These are phyloP conservation scores for Poecilus cupreus DNA, from an alignment of 2,888 invertebrate species.

Conservation along the genomic window DNA sequence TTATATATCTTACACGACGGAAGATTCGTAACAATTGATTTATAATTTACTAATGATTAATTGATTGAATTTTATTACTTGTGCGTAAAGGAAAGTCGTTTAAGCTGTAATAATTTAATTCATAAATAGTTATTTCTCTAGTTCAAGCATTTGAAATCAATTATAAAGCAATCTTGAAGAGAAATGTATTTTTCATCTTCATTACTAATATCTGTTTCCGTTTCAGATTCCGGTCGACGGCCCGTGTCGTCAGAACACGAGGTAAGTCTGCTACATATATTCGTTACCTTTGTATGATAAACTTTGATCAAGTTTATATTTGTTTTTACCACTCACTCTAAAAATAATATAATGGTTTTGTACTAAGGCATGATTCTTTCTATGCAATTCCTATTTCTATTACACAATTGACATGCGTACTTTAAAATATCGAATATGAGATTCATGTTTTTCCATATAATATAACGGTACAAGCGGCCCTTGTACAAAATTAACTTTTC, in stretches of 20 bases:
- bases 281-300: not conserved
- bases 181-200: not conserved
- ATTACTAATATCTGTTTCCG: conserved; percentile 64
- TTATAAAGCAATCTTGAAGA: not conserved
- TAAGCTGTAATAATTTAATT: too few species aligned
- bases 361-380: not conserved
- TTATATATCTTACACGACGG: too few species aligned
- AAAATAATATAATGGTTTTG: not conserved
- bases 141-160: not conserved
- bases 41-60: not conserved
- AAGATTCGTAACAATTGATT: too few species aligned
- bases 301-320: too few species aligned
- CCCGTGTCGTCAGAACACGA: conserved; percentile 74
- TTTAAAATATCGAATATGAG: too few species aligned
- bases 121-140: not conserved
- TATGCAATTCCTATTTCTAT: too few species aligned
- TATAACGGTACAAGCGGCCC: too few species aligned
- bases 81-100: not conserved
- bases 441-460: too few species aligned
- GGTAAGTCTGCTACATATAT: conserved; percentile 67
- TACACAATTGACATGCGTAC: too few species aligned
- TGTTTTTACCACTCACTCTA: not conserved
- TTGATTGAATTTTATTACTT: not conserved
- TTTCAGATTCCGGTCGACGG: conserved; percentile 75
- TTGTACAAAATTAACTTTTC: too few species aligned